Conservation (phyloP, 1,140 invertebrate genomes). For the Formica selysi region DNA sequence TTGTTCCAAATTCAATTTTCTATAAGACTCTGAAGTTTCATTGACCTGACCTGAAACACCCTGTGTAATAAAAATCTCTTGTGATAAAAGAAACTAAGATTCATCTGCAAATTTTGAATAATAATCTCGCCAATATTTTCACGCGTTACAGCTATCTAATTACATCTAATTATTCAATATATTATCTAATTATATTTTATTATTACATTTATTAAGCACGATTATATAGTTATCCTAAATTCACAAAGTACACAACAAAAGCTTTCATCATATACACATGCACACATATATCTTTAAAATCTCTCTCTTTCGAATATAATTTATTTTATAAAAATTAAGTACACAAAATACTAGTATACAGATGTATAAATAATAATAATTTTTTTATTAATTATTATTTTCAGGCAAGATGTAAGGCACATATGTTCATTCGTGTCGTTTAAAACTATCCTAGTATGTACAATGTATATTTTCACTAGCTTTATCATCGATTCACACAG, state of each 20-base stretch:
- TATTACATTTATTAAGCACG: not conserved
- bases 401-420: conserved; percentile 75
- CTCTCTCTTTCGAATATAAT: conserved; percentile 48
- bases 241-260: conserved; percentile 6
- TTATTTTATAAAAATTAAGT: conserved; percentile 76
- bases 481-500: conserved; percentile 33
- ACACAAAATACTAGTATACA: conserved; percentile 68
- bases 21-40: too few species aligned
- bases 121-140: too few species aligned
- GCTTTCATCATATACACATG: not conserved
- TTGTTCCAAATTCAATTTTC: too few species aligned
- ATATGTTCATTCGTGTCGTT: conserved; percentile 52
- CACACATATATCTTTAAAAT: not conserved
- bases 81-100: too few species aligned
- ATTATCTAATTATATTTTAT: not conserved
- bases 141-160: too few species aligned
- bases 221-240: conserved; percentile 10
- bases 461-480: conserved; percentile 62
- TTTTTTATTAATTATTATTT: conserved; percentile 56
- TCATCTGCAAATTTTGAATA: too few species aligned
- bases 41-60: too few species aligned
- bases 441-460: conserved; percentile 66
- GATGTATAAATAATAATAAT: conserved; percentile 68
- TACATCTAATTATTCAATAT: too few species aligned
- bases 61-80: too few species aligned